Evolutionary conservation across 2,113 vertebrate genomes (phyloP).

Genomic region (Cardinalis cardinalis): DNA sequence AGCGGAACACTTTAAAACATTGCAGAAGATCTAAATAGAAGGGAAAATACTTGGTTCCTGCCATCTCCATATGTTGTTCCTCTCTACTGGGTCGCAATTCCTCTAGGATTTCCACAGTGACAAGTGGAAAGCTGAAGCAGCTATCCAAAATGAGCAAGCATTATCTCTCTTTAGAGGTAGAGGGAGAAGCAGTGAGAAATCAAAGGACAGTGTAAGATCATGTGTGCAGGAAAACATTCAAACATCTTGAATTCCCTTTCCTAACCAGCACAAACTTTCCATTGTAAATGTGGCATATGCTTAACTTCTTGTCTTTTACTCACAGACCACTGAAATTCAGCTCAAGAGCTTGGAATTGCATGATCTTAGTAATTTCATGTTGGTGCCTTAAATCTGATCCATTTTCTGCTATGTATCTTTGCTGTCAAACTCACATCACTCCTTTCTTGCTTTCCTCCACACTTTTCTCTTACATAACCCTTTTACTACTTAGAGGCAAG

Average conservation of each 20-base stretch:
- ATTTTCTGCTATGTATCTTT: not conserved
- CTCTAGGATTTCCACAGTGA: not conserved
- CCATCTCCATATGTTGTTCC: not conserved
- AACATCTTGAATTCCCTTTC: not conserved
- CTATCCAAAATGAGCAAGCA: not conserved
- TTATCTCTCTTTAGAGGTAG: not conserved
- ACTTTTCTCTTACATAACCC: not conserved
- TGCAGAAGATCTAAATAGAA: not conserved
- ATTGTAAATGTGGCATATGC: not conserved
- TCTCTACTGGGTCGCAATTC: not conserved
- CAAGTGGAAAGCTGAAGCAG: not conserved
- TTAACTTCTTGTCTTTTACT: not conserved
- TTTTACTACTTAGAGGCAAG: not conserved
- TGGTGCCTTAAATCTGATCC: not conserved
- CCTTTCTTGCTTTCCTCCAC: not conserved
- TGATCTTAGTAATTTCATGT: not conserved
- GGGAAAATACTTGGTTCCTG: fast-evolving
- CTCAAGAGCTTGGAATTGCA: not conserved
- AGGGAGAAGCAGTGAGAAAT: not conserved
- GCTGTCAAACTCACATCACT: not conserved
- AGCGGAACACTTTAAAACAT: not conserved
- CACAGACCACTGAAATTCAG: not conserved
- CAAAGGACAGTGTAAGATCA: not conserved
- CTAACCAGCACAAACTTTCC: not conserved
- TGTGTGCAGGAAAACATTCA: not conserved